These are phyloP conservation scores for Parambassis ranga DNA, from an alignment of 2,797 vertebrate species.

Conservation along the genomic window DNA sequence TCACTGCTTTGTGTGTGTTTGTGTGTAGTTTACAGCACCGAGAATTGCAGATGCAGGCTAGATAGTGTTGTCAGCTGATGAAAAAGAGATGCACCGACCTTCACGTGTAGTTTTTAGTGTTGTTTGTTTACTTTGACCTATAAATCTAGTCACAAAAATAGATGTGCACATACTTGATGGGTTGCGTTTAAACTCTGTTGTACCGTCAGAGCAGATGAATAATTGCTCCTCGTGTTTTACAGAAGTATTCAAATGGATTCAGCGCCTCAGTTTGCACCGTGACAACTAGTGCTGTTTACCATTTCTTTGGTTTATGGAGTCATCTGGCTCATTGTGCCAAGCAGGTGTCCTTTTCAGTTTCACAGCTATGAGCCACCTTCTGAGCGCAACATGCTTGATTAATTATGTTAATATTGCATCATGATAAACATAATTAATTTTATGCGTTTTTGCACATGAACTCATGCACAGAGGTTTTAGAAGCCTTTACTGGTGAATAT, in stretches of 20 bases:
- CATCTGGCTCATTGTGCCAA: not conserved
- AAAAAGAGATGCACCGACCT: not conserved
- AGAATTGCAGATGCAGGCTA: conserved; percentile 26
- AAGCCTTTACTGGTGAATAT: no score
- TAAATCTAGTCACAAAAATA: not conserved
- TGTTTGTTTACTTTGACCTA: not conserved
- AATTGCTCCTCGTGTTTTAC: not conserved
- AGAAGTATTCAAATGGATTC: conserved; percentile 1
- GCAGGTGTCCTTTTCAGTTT: not conserved
- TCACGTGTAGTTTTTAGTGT: not conserved
- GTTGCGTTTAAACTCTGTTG: not conserved
- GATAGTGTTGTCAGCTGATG: conserved; percentile 1
- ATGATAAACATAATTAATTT: no score
- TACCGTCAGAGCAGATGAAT: not conserved
- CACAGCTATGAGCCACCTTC: not conserved
- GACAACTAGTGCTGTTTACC: not conserved
- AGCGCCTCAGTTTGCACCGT: not conserved
- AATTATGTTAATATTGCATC: no score
- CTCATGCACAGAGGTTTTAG: no score
- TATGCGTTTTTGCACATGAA: no score
- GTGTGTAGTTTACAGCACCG: not conserved
- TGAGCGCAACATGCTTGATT: not conserved
- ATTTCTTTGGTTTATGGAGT: not conserved
- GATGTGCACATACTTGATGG: not conserved
- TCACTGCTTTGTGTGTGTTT: conserved; percentile 4